Evolutionary conservation across 1,140 invertebrate genomes (phyloP).

Genomic region (Lordiphosa stackelbergi): DNA sequence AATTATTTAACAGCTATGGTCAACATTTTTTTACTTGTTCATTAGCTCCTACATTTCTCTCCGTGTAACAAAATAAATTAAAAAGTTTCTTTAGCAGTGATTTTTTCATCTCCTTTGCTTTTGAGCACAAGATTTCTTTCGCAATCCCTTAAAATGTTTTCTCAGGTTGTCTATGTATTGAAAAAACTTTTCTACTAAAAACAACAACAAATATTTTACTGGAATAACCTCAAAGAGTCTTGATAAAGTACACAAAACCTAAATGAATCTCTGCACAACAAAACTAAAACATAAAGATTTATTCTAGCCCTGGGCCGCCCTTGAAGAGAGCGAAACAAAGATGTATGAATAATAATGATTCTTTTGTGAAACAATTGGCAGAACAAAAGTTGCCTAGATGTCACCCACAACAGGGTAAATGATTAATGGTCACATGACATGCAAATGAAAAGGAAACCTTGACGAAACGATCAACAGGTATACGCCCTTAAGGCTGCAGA

Average conservation of each 20-base stretch:
- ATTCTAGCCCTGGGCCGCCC: constrained; percentile 20
- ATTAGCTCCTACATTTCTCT: too few species aligned
- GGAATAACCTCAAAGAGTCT: too few species aligned
- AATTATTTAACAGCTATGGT: too few species aligned
- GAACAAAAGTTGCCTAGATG: constrained; percentile 1
- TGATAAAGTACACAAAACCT: too few species aligned
- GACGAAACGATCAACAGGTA: constrained; percentile 33
- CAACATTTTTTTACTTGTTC: too few species aligned
- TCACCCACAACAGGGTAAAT: constrained; percentile 16
- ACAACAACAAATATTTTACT: too few species aligned
- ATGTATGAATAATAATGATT: not conserved
- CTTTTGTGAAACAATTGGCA: not conserved
- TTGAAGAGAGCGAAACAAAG: constrained; percentile 12
- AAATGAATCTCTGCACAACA: too few species aligned
- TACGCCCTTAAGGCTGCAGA: constrained; percentile 35
- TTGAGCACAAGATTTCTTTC: constrained; percentile 10
- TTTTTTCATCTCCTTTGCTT: too few species aligned
- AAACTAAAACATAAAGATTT: not conserved
- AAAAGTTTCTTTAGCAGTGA: too few species aligned
- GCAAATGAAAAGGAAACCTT: constrained; percentile 60
- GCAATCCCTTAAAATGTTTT: constrained; percentile 64
- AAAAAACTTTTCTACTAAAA: too few species aligned
- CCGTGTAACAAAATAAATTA: too few species aligned
- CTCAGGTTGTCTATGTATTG: constrained; percentile 8
- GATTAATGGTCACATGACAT: constrained; percentile 20